These are phyloP conservation scores for Moxostoma hubbsi DNA, from an alignment of 2,797 vertebrate species.

Conservation along the genomic window DNA sequence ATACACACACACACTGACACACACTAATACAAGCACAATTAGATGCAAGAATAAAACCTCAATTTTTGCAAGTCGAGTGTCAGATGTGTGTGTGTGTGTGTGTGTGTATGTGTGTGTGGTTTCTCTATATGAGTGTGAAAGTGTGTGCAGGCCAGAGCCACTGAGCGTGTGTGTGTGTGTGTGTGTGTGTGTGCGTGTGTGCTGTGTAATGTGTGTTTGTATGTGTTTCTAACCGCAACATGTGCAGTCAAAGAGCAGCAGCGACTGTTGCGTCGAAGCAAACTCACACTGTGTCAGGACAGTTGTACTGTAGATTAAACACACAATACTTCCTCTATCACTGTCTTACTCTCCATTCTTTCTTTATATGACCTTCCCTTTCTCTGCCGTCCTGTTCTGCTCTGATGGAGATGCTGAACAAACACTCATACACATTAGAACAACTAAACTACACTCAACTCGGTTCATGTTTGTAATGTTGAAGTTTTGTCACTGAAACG, in stretches of 20 bases:
- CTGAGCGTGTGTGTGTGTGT: slow-evolving; percentile 11
- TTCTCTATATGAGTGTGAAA: slow-evolving; percentile 33
- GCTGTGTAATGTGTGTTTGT: neutral
- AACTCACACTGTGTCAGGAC: neutral
- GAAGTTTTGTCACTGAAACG: no score
- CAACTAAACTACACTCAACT: no score
- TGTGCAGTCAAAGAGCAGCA: slow-evolving; percentile 22
- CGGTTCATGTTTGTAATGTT: no score
- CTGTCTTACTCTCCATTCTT: no score
- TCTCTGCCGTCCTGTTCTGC: no score
- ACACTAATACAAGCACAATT: slow-evolving; percentile 16
- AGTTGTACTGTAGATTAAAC: slow-evolving; percentile 48
- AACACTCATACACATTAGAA: no score
- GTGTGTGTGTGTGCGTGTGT: neutral
- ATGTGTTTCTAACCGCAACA: slow-evolving; percentile 30
- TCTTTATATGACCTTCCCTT: no score
- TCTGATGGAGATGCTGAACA: no score
- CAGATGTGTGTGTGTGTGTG: neutral
- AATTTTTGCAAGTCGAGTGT: slow-evolving; percentile 27
- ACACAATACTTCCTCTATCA: no score
- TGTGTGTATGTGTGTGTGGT: neutral
- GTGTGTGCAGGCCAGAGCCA: neutral
- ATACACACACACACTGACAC: slow-evolving; percentile 50
- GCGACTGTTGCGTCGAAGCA: neutral
- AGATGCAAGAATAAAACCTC: slow-evolving; percentile 25